Evolutionary conservation across 2,797 vertebrate species (phyloP).

Genomic region (Sebastes goodei): DNA sequence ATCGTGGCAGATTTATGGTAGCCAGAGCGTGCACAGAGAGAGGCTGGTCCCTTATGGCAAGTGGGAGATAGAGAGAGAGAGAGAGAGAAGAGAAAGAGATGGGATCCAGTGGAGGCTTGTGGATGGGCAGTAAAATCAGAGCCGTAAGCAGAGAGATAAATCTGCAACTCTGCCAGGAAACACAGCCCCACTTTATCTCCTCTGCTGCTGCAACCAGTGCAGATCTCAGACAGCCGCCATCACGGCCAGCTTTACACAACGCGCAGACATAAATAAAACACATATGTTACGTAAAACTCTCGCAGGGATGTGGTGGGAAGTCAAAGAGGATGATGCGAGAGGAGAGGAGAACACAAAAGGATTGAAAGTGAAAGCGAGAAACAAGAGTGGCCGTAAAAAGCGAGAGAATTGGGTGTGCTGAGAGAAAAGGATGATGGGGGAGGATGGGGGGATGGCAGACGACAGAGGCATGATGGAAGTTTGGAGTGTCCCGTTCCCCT

Average conservation of each 20-base stretch:
- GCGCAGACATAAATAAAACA: slow-evolving; percentile 58
- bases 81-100: slow-evolving; percentile 15
- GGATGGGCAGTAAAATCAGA: slow-evolving; percentile 73
- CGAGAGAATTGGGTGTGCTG: background rate
- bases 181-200: slow-evolving; percentile 71
- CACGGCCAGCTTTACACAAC: slow-evolving; percentile 31
- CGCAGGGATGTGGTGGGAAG: slow-evolving; percentile 18
- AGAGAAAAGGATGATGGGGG: slow-evolving; percentile 1
- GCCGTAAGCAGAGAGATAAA: slow-evolving; percentile 79
- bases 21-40: slow-evolving; percentile 50
- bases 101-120: slow-evolving; percentile 50
- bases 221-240: slow-evolving; percentile 44
- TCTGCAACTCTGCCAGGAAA: slow-evolving; percentile 74
- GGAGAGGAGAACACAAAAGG: background rate
- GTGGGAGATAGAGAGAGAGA: slow-evolving; percentile 37
- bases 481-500: slow-evolving; percentile 17
- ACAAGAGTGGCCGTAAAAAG: background rate
- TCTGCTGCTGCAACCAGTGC: slow-evolving; percentile 42
- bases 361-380: slow-evolving; percentile 1
- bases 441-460: background rate
- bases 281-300: slow-evolving; percentile 57
- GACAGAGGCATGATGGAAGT: slow-evolving; percentile 7
- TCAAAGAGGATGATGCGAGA: slow-evolving; percentile 17
- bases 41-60: slow-evolving; percentile 51
- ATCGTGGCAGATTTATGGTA: slow-evolving; percentile 72